These are phyloP conservation scores for Carettochelys insculpta DNA, from an alignment of 2,113 vertebrate species.

Conservation along the genomic window DNA sequence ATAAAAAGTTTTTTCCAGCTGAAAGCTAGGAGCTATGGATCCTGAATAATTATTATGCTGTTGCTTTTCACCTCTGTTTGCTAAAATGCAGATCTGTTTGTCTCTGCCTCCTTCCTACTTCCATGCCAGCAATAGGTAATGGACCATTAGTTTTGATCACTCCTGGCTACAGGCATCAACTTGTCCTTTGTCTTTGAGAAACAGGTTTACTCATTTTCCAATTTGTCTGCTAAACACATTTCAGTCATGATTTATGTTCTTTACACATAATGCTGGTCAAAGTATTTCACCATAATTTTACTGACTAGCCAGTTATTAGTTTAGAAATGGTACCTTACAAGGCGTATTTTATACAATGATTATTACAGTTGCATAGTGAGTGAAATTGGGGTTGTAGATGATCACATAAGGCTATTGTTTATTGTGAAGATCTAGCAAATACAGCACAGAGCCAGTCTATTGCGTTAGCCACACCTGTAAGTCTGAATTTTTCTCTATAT, in stretches of 20 bases:
- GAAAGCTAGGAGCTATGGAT: background rate
- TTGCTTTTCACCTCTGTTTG: background rate
- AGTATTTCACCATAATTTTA: background rate
- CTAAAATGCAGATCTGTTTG: background rate
- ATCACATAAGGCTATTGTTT: background rate
- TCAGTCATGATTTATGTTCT: background rate
- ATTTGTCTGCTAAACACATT: background rate
- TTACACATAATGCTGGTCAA: background rate
- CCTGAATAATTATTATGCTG: background rate
- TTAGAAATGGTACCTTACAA: background rate
- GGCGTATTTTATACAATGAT: background rate
- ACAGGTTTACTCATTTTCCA: background rate
- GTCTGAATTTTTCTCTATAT: too few relatives aligned
- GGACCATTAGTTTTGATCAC: background rate
- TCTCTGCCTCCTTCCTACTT: background rate
- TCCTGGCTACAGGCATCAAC: background rate
- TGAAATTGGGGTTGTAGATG: background rate
- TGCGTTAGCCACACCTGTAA: background rate
- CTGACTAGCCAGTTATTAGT: background rate
- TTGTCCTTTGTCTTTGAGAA: background rate
- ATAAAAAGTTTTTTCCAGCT: background rate
- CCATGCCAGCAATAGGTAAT: background rate
- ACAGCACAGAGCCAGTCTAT: background rate
- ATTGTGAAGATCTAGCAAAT: background rate
- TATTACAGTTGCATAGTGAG: background rate